A percentile compares a stretch with the other conserved stretches of the same genome.
Evolutionary conservation across 2,797 vertebrate genomes (phyloP).

Genomic region (Acomys russatus): DNA sequence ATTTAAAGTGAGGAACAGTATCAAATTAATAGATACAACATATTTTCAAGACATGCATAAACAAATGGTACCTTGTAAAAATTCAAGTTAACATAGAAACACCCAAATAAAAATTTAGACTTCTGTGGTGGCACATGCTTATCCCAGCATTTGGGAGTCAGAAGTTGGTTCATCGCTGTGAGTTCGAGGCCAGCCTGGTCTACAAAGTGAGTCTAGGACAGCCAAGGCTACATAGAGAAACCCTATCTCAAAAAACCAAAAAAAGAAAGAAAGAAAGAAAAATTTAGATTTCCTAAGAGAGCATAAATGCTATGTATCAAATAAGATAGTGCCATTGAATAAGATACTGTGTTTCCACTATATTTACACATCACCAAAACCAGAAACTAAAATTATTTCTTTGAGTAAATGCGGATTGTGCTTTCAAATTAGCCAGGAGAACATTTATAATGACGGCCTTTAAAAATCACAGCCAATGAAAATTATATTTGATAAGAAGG

Average conservation of each 20-base stretch:
- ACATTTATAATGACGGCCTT: neutral
- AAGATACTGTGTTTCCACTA: neutral
- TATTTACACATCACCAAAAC: neutral
- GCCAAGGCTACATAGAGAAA: too few relatives aligned
- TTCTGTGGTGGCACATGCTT: neutral
- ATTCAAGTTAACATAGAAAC: neutral
- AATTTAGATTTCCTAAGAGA: neutral
- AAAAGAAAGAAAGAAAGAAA: too few relatives aligned
- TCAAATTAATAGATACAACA: conserved; percentile 37
- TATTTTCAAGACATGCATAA: neutral
- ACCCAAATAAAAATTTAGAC: neutral
- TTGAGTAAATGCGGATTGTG: neutral
- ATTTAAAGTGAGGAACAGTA: neutral
- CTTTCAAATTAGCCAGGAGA: neutral
- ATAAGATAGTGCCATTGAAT: conserved; percentile 8
- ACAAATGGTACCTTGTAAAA: neutral
- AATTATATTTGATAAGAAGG: neutral
- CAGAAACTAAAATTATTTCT: conserved; percentile 2
- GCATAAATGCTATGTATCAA: neutral
- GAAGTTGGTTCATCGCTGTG: too few relatives aligned
- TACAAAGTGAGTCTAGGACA: too few relatives aligned
- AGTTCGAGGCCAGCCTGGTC: too few relatives aligned
- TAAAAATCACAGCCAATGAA: neutral
- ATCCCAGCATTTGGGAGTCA: too few relatives aligned
- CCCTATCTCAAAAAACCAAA: too few relatives aligned